Percentiles rank a stretch among this genome's conserved stretches.
These are phyloP conservation scores for Orthosia gracilis DNA, from an alignment of 2,888 invertebrate genomes.

Conservation along the genomic window DNA sequence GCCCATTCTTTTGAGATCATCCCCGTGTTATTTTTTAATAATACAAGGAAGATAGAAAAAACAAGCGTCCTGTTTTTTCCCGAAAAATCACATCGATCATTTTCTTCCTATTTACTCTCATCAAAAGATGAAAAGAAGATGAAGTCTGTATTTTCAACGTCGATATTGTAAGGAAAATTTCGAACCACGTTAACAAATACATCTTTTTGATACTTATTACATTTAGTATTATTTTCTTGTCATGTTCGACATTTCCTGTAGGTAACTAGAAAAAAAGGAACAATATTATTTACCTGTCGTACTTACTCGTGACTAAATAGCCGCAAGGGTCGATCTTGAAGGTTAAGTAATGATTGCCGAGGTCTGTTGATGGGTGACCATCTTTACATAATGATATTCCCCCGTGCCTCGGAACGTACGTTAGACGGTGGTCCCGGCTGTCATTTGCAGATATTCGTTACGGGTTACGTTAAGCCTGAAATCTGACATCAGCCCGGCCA, in stretches of 20 bases:
- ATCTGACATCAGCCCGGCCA: too few species aligned
- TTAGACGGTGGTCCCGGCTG: too few species aligned
- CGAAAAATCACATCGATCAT: constrained; percentile 39
- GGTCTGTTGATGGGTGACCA: too few species aligned
- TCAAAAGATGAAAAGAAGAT: constrained; percentile 47
- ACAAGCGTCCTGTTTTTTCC: background rate
- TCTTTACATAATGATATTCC: too few species aligned
- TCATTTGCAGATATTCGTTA: too few species aligned
- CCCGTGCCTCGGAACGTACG: too few species aligned
- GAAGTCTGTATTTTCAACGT: constrained; percentile 36
- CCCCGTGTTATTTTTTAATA: background rate
- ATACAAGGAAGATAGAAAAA: background rate
- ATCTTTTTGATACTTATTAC: constrained; percentile 20
- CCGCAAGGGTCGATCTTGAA: too few species aligned
- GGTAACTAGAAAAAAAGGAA: constrained; percentile 4
- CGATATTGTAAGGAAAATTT: constrained; percentile 26
- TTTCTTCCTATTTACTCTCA: constrained; percentile 30
- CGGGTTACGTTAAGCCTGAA: too few species aligned
- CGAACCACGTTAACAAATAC: constrained; percentile 17
- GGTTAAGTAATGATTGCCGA: too few species aligned
- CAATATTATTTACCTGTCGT: too few species aligned
- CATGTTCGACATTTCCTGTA: constrained; percentile 34
- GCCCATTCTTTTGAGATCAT: background rate
- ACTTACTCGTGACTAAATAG: too few species aligned
- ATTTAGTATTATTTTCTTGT: constrained; percentile 41